Percentiles rank a stretch among this genome's conserved stretches.
phyloP scores from a whole-genome alignment of 2,888 invertebrate species.

The Ochropleura leucogaster region DNA sequence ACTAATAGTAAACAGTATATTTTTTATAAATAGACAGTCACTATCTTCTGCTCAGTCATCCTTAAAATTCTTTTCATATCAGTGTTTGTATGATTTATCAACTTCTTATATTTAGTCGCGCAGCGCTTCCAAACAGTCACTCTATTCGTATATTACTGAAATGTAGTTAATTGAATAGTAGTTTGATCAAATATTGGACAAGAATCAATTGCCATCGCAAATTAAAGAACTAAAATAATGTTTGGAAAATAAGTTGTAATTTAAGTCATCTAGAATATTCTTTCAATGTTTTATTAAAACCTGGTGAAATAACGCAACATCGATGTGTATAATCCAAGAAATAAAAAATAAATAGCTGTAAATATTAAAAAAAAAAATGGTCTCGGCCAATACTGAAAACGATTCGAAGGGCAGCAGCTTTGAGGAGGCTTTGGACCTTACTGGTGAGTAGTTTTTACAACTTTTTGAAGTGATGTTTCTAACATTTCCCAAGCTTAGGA shows the following conservation, averaged over 20 bases:
- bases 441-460: slow-evolving; percentile 44
- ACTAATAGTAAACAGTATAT: neutral
- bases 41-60: neutral
- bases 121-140: neutral
- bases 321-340: neutral
- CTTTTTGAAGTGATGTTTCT: no score
- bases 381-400: slow-evolving; percentile 3
- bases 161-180: neutral
- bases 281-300: neutral
- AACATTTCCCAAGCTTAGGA: no score
- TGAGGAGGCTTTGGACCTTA: slow-evolving; percentile 54
- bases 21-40: neutral
- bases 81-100: slow-evolving; percentile 38
- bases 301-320: neutral
- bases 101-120: slow-evolving; percentile 33
- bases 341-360: neutral
- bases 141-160: neutral
- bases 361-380: slow-evolving; percentile 36
- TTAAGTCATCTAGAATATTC: neutral
- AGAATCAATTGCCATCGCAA: neutral
- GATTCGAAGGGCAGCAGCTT: slow-evolving; percentile 30
- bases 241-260: neutral
- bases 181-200: neutral
- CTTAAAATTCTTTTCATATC: slow-evolving; percentile 32
- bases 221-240: neutral